Evolutionary conservation across 2,113 vertebrate genomes (phyloP).

Genomic region (Egretta garzetta): DNA sequence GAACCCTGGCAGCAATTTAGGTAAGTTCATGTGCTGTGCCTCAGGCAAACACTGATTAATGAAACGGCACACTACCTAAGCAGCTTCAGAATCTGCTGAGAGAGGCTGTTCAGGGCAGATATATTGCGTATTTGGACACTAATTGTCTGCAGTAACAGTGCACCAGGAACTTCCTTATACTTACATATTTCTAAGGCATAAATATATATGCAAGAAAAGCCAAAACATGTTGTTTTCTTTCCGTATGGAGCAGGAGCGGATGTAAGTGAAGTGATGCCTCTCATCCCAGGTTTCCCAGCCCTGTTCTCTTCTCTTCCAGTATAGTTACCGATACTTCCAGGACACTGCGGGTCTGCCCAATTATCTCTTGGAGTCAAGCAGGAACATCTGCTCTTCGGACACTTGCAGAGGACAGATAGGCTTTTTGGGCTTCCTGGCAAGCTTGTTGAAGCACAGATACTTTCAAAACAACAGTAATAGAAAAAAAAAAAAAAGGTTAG

Average conservation of each 20-base stretch:
- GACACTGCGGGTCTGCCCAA: neutral
- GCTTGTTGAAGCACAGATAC: neutral
- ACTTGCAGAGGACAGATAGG: neutral
- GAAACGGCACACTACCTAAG: neutral
- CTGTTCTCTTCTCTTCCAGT: neutral
- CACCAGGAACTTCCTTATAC: neutral
- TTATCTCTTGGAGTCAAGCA: neutral
- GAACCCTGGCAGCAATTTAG: constrained; percentile 15
- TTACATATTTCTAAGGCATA: neutral
- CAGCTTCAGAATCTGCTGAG: constrained; percentile 27
- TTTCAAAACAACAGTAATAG: neutral
- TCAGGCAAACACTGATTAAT: constrained; percentile 44
- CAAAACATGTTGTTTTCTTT: neutral
- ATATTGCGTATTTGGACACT: neutral
- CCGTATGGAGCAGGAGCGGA: neutral
- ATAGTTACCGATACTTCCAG: neutral
- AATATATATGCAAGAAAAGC: neutral
- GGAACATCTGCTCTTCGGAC: neutral
- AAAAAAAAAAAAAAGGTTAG: neutral
- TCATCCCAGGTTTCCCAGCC: neutral
- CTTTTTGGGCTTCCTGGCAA: neutral
- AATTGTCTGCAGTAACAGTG: neutral
- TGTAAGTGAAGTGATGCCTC: neutral
- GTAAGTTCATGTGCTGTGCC: constrained; percentile 12
- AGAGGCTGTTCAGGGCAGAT: constrained; percentile 14